These are phyloP conservation scores for Apodemia zela DNA, from an alignment of 2,888 invertebrate species.

Conservation along the genomic window DNA sequence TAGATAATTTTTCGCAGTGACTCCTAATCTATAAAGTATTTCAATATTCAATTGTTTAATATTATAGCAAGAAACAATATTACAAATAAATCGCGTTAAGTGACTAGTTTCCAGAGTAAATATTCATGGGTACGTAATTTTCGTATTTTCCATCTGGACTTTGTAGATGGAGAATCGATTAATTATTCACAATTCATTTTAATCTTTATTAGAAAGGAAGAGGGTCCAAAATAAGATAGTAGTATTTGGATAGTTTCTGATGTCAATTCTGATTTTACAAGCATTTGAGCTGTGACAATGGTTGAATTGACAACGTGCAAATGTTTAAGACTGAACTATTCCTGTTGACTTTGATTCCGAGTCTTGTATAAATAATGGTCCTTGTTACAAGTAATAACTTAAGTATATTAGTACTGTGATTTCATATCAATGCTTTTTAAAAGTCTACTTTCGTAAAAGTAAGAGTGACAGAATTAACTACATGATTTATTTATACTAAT, in stretches of 20 bases:
- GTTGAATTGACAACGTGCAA: slow-evolving; percentile 22
- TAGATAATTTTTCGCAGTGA: no score
- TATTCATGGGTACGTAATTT: slow-evolving; percentile 9
- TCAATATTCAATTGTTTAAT: no score
- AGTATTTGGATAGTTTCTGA: background rate
- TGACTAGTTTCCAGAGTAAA: slow-evolving; percentile 13
- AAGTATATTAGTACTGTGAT: no score
- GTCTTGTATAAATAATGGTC: no score
- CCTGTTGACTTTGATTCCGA: background rate
- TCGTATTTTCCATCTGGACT: slow-evolving; percentile 19
- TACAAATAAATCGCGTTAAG: slow-evolving; percentile 18
- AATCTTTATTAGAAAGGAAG: background rate
- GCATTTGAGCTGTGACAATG: slow-evolving; percentile 29
- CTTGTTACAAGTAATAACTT: no score
- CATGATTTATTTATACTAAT: no score
- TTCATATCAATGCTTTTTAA: no score
- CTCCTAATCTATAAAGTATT: no score
- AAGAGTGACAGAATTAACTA: no score
- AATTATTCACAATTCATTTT: slow-evolving; percentile 2
- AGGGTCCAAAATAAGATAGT: slow-evolving; percentile 9
- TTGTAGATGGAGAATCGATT: slow-evolving; percentile 25
- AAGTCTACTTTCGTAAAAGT: no score
- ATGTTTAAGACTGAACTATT: slow-evolving; percentile 17
- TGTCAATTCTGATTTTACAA: slow-evolving; percentile 31
- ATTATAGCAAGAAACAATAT: background rate